Evolutionary conservation across 2,888 invertebrate genomes (phyloP).

Genomic region (Listrodromus nycthemerus): DNA sequence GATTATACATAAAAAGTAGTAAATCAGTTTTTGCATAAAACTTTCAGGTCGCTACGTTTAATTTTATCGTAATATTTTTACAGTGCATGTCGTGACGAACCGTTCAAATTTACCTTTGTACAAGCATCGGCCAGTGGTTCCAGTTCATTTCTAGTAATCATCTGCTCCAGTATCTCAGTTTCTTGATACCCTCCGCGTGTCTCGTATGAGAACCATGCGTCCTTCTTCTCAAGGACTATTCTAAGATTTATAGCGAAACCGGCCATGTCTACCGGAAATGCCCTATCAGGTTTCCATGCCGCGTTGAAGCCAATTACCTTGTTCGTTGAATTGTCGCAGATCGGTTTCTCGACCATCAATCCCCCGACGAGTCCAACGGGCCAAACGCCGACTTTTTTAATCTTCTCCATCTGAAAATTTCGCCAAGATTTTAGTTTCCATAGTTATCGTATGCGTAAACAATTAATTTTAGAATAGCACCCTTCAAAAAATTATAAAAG

Average conservation of each 20-base stretch:
- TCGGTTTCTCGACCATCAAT: constrained; percentile 95
- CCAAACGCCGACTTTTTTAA: constrained; percentile 95
- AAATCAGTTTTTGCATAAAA: too few relatives aligned
- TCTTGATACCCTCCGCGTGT: constrained; percentile 96
- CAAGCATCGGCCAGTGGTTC: constrained; percentile 97
- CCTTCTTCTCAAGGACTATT: constrained; percentile 89
- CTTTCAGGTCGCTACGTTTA: too few relatives aligned
- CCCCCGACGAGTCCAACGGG: constrained; percentile 98
- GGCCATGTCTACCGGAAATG: constrained; percentile 99
- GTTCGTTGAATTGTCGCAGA: constrained; percentile 88
- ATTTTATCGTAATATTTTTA: too few relatives aligned
- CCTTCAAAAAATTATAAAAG: too few relatives aligned
- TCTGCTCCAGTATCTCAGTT: constrained; percentile 91
- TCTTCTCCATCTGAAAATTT: constrained; percentile 89
- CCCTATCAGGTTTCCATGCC: constrained; percentile 95
- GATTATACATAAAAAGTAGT: too few relatives aligned
- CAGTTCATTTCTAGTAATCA: constrained; percentile 90
- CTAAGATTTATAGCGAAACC: constrained; percentile 95
- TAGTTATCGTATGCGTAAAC: background rate
- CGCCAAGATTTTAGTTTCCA: background rate
- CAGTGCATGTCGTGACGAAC: background rate
- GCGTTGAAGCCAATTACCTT: constrained; percentile 89
- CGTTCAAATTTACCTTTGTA: constrained; percentile 87
- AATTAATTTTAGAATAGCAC: background rate
- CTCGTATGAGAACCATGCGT: constrained; percentile 92